phyloP scores from a whole-genome alignment of 2,113 vertebrate species.

The Sebastes fasciatus region DNA sequence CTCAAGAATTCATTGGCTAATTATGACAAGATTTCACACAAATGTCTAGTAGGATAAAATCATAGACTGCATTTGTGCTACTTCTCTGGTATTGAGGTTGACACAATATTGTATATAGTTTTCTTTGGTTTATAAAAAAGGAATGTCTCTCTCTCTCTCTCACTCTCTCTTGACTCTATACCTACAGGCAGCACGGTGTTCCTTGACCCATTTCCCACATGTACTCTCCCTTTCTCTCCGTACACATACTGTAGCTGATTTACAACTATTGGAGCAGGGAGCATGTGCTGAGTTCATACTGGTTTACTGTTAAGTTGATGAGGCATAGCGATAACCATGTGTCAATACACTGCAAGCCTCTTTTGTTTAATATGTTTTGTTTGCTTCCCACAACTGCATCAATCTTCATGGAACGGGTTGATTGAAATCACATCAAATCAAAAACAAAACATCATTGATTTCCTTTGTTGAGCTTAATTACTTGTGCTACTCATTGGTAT shows the following conservation, averaged over 20 bases:
- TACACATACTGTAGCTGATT: constrained; percentile 43
- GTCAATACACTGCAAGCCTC: constrained; percentile 31
- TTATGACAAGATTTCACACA: too few species aligned
- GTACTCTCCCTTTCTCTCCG: constrained; percentile 17
- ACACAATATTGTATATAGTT: background rate
- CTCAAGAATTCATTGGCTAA: too few species aligned
- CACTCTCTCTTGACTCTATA: constrained; percentile 8
- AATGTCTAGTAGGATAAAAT: too few species aligned
- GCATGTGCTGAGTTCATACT: constrained; percentile 45
- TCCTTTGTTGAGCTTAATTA: constrained; percentile 55
- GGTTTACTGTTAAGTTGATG: constrained; percentile 53
- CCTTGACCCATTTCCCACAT: constrained; percentile 56
- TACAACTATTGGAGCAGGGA: constrained; percentile 38
- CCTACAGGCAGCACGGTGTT: constrained; percentile 32
- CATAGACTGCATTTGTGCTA: background rate
- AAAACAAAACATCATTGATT: constrained; percentile 52
- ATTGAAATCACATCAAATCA: constrained; percentile 52
- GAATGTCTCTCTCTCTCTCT: background rate
- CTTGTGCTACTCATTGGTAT: constrained; percentile 36
- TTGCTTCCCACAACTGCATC: constrained; percentile 36
- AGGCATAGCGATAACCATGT: constrained; percentile 44
- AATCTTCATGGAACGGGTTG: constrained; percentile 31
- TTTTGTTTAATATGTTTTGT: constrained; percentile 49
- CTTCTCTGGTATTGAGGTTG: background rate
- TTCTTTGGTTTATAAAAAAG: constrained; percentile 11